Evolutionary conservation across 2,797 vertebrate species (phyloP), one percentile per base, ranked within the genome.

Genomic region (Micrastur ruficollis): DNA sequence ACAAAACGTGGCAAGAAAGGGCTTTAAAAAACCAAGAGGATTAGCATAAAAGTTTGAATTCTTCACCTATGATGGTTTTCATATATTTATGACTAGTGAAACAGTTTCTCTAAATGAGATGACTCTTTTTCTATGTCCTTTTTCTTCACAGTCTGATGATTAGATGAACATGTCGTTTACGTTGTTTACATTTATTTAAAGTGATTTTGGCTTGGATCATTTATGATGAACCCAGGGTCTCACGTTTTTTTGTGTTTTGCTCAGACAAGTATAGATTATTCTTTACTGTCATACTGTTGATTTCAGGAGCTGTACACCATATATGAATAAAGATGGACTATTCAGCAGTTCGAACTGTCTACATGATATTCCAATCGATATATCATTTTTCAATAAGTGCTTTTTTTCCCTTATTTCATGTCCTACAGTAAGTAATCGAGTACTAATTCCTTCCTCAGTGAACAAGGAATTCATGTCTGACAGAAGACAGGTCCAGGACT

Each of bases 381-480:
- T 8, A 56, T 26, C 0, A 17, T 65, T 81, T 86, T 78, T 42
- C 14, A 34, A 23, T 9, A 38, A 42, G 40, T 42, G 40, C 25
- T 18, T 29, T 59, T 59, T 46, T 47, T 2, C 0, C 8, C 5
- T 0, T 1, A 40, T 67, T 72, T 72, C 63, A 5, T 76, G 25
- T 67, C 29, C 58, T 53, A 29, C 31, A 44, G 31, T 40, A 52
- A 62, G 12, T 31, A 63, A 27, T 42, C 4, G 4, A 59, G 11
- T 40, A 44, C 18, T 42, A 36, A 29, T 79, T 79, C 27, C 23
- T 67, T 58, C 31, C 27, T 71, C 38, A 67, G 14, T 53, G 42
- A 83, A 23, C 12, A 58, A 58, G 10, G 3, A 56, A 27, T 29
- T 36, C 14, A n/a, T 29, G 4, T 58, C n/a, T 75, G 46, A 42